A percentile compares a stretch with the other conserved stretches of the same genome.
Evolutionary conservation across 2,888 invertebrate genomes (phyloP).

Genomic region (Melieria crassipennis): DNA sequence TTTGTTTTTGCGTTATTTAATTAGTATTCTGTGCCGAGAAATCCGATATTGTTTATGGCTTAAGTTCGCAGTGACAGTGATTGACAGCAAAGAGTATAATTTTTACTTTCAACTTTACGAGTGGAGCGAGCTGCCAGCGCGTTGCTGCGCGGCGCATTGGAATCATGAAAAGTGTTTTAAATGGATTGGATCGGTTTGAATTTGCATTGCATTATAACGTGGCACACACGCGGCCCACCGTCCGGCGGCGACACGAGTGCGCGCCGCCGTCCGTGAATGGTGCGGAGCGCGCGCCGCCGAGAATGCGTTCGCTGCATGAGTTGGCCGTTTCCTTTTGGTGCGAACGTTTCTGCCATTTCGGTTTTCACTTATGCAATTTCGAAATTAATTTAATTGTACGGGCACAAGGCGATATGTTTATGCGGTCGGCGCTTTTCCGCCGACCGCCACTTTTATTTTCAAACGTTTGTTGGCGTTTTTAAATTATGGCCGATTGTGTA

Average conservation of each 20-base stretch:
- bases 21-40: constrained; percentile 59
- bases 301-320: no score
- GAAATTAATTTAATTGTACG: neutral
- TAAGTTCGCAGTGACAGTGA: constrained; percentile 56
- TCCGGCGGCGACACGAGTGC: no score
- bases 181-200: neutral
- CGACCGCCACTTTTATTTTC: no score
- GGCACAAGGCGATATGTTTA: no score
- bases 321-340: no score
- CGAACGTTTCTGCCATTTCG: no score
- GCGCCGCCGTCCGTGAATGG: no score
- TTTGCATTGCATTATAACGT: neutral
- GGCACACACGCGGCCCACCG: no score
- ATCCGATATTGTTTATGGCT: constrained; percentile 60
- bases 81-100: constrained; percentile 51
- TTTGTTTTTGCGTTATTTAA: constrained; percentile 57
- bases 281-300: no score
- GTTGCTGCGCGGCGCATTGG: constrained; percentile 4
- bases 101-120: constrained; percentile 11
- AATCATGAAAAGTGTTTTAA: constrained; percentile 10
- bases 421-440: no score
- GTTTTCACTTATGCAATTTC: neutral
- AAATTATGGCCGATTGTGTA: neutral
- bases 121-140: neutral
- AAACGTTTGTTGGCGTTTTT: no score